phyloP scores from a whole-genome alignment of 2,888 invertebrate genomes.

The Leptothorax acervorum region DNA sequence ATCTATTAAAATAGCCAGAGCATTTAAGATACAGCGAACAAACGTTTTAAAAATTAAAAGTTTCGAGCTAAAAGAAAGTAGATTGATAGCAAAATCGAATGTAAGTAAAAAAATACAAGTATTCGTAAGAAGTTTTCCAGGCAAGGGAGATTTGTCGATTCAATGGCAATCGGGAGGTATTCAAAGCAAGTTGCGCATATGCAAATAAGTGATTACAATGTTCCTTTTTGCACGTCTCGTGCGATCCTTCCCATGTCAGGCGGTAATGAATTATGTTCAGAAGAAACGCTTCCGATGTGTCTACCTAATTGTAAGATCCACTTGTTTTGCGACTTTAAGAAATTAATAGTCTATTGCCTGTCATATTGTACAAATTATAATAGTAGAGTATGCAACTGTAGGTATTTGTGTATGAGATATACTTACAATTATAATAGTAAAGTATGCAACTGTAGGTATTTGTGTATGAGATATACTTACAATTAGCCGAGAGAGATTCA shows the following conservation, averaged over 20 bases:
- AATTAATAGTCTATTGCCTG: neutral
- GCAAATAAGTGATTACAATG: slow-evolving; percentile 78
- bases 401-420: neutral
- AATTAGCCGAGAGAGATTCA: neutral
- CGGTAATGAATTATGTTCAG: slow-evolving; percentile 79
- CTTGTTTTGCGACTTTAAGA: neutral
- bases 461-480: neutral
- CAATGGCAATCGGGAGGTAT: slow-evolving; percentile 80
- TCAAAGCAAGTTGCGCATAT: slow-evolving; percentile 78
- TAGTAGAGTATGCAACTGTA: neutral
- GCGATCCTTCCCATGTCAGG: slow-evolving; percentile 62
- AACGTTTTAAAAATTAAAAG: neutral
- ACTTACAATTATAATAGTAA: neutral
- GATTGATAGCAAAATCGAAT: neutral
- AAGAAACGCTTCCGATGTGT: neutral
- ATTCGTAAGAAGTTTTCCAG: slow-evolving; percentile 56
- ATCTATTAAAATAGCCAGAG: neutral
- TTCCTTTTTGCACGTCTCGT: slow-evolving; percentile 56
- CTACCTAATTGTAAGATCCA: neutral
- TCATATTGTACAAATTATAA: neutral
- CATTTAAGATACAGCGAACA: neutral
- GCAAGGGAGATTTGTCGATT: slow-evolving; percentile 61
- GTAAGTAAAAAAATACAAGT: slow-evolving; percentile 37
- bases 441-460: neutral
- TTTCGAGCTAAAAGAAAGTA: neutral